Percentiles rank a stretch among this genome's conserved stretches.
These are phyloP conservation scores for Falcunculus frontatus DNA, from an alignment of 2,113 vertebrate species.

Conservation along the genomic window DNA sequence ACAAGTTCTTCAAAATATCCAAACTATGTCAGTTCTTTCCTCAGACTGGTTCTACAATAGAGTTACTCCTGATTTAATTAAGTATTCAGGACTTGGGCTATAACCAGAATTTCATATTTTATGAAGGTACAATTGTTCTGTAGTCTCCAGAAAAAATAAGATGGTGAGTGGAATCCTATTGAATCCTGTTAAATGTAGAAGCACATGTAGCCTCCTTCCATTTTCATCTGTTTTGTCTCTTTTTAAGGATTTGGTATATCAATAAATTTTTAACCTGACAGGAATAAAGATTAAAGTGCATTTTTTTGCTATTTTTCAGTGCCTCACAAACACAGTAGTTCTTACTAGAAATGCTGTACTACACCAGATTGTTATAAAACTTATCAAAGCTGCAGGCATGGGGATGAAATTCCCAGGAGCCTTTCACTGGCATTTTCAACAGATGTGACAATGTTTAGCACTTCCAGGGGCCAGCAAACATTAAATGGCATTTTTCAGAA, in stretches of 20 bases:
- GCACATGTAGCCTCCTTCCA: neutral
- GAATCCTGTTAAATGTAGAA: neutral
- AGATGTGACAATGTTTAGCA: constrained; percentile 12
- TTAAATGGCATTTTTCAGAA: constrained; percentile 50
- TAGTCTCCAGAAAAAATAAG: neutral
- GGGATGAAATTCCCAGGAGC: constrained; percentile 24
- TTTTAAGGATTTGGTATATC: neutral
- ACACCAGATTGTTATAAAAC: constrained; percentile 23
- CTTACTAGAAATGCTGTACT: neutral
- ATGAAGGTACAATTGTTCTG: neutral
- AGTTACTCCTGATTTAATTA: neutral
- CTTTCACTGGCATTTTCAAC: constrained; percentile 26
- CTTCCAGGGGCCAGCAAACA: constrained; percentile 18
- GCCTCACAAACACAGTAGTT: neutral
- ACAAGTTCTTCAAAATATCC: neutral
- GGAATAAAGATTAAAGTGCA: neutral
- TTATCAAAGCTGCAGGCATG: constrained; percentile 22
- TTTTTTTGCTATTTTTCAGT: neutral
- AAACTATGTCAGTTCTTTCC: neutral
- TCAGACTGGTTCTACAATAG: neutral
- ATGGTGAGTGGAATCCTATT: neutral
- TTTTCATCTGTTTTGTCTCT: neutral
- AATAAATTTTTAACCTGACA: neutral
- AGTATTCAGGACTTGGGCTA: neutral
- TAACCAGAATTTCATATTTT: neutral